Evolutionary conservation across 2,113 vertebrate genomes (phyloP), one percentile per base, ranked within the genome.

Genomic region (Eudyptes chrysolophus): DNA sequence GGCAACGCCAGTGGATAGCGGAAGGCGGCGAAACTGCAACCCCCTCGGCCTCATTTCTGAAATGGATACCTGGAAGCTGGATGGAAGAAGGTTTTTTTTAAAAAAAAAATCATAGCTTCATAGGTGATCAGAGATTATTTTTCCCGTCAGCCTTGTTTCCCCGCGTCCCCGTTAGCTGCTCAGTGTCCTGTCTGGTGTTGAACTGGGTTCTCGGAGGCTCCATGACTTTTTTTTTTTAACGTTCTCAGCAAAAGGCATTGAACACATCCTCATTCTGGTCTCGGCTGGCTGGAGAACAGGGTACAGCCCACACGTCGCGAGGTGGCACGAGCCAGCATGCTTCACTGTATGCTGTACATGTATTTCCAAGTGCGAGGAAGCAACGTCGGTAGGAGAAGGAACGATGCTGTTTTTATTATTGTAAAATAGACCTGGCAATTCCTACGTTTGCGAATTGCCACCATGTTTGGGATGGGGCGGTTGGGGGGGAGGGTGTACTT

Each of bases 351-450:
- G 97, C 98, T 97, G 95, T 96, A 93, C 55, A 61, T 85, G 97
- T 96, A 82, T 95, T 97, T 97, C 97, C 94, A 80, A 78, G 94
- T 51, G 95, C 84, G 94, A 97, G 90, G 94, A 95, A 94, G 95
- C 76, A 82, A 87, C 58, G 86, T 72, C 61, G 82, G 80, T 36
- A 69, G 96, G 71, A 84, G 95, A 94, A 89, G 95, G 93, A 88
- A 94, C 84, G 96, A 96, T 87, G 88, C 92, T 97, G 97, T 98
- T 99, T 99, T 98, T 98, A 98, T 97, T 99, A 97, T 94, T 98
- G 98, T 99, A 99, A 98, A 98, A 98, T 98, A 97, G 96, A 97
- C 96, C 97, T 94, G 98, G 95, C 97, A 94, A 97, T 97, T 95
- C 97, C 95, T 60, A 94, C 81, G 79, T 97, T 95, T 85, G 90